Evolutionary conservation across 2,888 invertebrate species (phyloP), one percentile per base, ranked within the genome.

Genomic region (Epinotia bilunana): DNA sequence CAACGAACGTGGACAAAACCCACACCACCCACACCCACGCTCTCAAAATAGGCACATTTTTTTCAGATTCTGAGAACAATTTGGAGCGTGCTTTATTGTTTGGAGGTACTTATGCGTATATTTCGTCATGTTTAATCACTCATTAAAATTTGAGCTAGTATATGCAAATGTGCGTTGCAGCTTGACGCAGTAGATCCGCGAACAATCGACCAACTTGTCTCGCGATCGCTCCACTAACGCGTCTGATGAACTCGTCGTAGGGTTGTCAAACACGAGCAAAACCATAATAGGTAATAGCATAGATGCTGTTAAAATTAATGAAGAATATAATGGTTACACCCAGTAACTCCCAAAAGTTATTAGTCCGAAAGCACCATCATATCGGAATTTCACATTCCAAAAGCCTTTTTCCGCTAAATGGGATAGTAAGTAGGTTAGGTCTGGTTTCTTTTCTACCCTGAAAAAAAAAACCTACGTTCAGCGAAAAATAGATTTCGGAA

Each of bases 181-280:
- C 55, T 65, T 16, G 60, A 72, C 55, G 57, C 43, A 18, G 69
- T 11, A 39, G 53, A 33, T 12, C 58, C 28, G 43, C 64, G 60
- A 74, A 74, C 74, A 74, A 74, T 74, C 74, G 64, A 23, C 58
- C 70, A 74, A 74, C 74, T 74, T 65, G 74, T 74, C 74, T 74
- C 23, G 70, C 39, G 74, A 74, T 74, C 74, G 74, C 74, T 74
- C 70, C 60, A 74, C 64, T 70, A 74, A 74, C 70, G 74, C 74
- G 70, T 74, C 57, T 74, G 74, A 71, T 60, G 70, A 64, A 64
- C 74, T 73, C 46, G 57, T 57, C 20, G 4, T 60, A 74, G 74
- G 74, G 74, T 39, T 74, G 74, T 12, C 67, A 28, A 43, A 16
- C 23, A n/a, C 53, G 49, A 49, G 1, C 49, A 53, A 53, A 13